Base-by-base conservation (phyloP, 2,888 invertebrate genomes). In the Polydrusus cervinus region DNA sequence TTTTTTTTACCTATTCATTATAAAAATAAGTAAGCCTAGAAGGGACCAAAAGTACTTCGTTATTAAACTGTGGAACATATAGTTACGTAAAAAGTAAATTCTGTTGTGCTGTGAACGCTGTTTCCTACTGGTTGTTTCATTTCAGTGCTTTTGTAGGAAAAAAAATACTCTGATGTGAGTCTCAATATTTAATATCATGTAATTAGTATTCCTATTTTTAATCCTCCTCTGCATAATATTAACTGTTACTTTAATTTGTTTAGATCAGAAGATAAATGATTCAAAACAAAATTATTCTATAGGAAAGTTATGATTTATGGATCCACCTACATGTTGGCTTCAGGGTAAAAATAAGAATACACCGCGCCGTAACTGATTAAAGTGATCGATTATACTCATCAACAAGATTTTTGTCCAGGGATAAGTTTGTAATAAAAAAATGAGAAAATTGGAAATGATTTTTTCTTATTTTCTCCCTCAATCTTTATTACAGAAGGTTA, bases 311-410 rank as follows among this genome's bases (percentile, higher is more conserved):
- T 53, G 53, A 53, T 53, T 53, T 53, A 25, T 20, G 10, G 53
- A n/a, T 25, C 30, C 53, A n/a, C 53, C 53, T 53, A 53, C 53
- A 25, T 16, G 1, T 25, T 53, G 5, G 53, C 53, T 53, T 11
- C 53, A n/a, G 53, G 53, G n/a, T 53, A 53, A 53, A 53, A 13
- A 25, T 53, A 53, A 53, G n/a, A 13, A 53, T n/a, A 53, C n/a
- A n/a, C 11, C n/a, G 30, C n/a, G 25, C 11, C n/a, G 30, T 5
- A 30, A 53, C 25, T 10, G 6, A 13, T 53, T 30, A 25, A 1
- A 53, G n/a, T 6, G 30, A 53, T 53, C 25, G 53, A 34, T 16
- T 47, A n/a, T 7, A 45, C n/a, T 11, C 2, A 51, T 51, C 25
- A 10, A 25, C 51, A 5, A 20, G 6, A 11, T 51, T n/a, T 6